phyloP scores from a whole-genome alignment of 2,113 vertebrate genomes.

The Capra hircus region DNA sequence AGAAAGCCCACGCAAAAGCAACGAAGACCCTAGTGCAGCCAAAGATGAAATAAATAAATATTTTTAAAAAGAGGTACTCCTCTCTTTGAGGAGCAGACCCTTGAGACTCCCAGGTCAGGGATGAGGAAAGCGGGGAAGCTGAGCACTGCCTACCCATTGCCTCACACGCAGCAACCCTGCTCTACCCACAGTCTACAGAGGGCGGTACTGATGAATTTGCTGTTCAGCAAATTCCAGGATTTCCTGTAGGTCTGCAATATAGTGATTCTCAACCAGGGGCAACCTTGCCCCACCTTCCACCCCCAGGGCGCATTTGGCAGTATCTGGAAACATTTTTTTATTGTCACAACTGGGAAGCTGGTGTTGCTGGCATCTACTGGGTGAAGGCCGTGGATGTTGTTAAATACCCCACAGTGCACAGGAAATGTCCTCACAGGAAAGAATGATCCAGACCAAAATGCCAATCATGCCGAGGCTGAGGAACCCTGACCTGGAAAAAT shows the following conservation, averaged over 20 bases:
- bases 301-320: background rate
- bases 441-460: background rate
- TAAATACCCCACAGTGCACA: background rate
- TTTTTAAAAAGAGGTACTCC: background rate
- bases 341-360: background rate
- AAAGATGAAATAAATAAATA: background rate
- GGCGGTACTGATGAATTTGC: background rate
- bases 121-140: background rate
- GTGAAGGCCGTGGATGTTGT: background rate
- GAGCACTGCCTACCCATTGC: background rate
- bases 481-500: background rate
- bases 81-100: background rate
- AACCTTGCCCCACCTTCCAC: background rate
- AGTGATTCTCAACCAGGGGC: background rate
- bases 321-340: background rate
- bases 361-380: background rate
- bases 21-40: background rate
- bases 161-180: background rate
- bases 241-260: background rate
- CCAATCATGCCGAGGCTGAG: background rate
- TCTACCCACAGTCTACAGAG: too few species aligned
- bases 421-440: background rate
- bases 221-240: background rate
- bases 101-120: background rate
- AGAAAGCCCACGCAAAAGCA: background rate